Base-by-base conservation (phyloP, 2,113 vertebrate species). In the Orthonyx spaldingii region DNA sequence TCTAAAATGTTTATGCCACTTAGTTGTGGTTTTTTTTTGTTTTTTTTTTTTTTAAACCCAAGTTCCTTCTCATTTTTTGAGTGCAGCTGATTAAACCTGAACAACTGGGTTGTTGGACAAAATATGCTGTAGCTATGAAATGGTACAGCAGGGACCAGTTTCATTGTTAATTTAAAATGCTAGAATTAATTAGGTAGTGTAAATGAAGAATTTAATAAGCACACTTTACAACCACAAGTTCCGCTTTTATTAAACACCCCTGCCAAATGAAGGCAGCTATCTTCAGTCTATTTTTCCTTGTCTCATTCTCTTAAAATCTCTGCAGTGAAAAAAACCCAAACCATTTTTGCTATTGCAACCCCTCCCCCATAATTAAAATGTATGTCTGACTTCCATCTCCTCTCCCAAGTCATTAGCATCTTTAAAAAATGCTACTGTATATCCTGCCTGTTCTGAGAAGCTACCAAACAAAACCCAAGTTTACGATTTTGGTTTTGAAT, bases 121-220 rank as follows among this genome's bases (percentile, higher is more conserved):
- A 98, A 98, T 98, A 98, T 94, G 96, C 97, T 93, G 96, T 87
- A 97, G 97, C 96, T 97, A 98, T 97, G 96, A 97, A 98, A 98
- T 98, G 97, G 97, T 98, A 97, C 98, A 98, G 97, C 96, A 98
- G 98, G 98, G 98, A 98, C 97, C 97, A 97, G 97, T 98, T 98
- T 98, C 98, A 98, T 97, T 98, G 98, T 98, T 98, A 98, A 98
- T 98, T 98, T 98, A 98, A 98, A 98, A 98, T 97, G 97, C 98
- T 98, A 98, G 98, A 98, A 98, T 98, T 98, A 98, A 98, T 98
- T 98, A 98, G 97, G 97, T 98, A 97, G 97, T 97, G 98, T 97
- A 98, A 98, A 98, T 98, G 98, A 98, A 98, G 97, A 98, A 98
- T 98, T 98, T 98, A 98, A 98, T 98, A 98, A 98, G 98, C 98